phyloP scores from a whole-genome alignment of 2,888 invertebrate genomes.

The Panopea generosa region DNA sequence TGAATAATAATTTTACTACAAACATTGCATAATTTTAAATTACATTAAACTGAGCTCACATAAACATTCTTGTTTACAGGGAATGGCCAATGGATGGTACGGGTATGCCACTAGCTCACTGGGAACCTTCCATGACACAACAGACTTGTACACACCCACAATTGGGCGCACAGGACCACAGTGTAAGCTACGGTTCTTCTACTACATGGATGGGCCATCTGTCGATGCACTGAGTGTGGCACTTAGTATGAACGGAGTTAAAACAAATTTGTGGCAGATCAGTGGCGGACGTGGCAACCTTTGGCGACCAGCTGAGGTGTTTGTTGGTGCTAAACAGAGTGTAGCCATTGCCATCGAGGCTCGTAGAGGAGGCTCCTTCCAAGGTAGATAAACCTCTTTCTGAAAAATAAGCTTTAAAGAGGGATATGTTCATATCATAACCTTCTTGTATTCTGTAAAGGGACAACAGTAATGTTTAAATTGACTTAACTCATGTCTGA shows the following conservation, averaged over 20 bases:
- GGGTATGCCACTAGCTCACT: conserved; percentile 73
- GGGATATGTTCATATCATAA: no score
- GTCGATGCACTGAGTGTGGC: conserved; percentile 69
- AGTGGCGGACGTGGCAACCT: conserved; percentile 63
- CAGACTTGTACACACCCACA: conserved; percentile 63
- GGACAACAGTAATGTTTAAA: no score
- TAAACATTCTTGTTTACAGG: conserved; percentile 20
- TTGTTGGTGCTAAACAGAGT: conserved; percentile 68
- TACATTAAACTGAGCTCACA: neutral
- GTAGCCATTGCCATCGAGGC: conserved; percentile 70
- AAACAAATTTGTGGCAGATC: conserved; percentile 58
- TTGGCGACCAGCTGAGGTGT: conserved; percentile 70
- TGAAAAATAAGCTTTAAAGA: no score
- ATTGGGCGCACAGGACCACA: conserved; percentile 74
- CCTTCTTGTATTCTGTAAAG: no score
- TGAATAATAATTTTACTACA: neutral
- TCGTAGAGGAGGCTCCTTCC: conserved; percentile 62
- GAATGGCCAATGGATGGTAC: conserved; percentile 66
- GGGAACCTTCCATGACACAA: conserved; percentile 67
- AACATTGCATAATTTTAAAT: neutral
- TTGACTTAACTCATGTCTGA: no score
- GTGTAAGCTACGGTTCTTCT: conserved; percentile 73
- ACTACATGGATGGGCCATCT: conserved; percentile 72
- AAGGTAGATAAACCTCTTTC: conserved; percentile 33
- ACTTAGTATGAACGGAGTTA: conserved; percentile 38